Evolutionary conservation across 1,140 invertebrate genomes (phyloP).

Genomic region (Anadara kagoshimensis): DNA sequence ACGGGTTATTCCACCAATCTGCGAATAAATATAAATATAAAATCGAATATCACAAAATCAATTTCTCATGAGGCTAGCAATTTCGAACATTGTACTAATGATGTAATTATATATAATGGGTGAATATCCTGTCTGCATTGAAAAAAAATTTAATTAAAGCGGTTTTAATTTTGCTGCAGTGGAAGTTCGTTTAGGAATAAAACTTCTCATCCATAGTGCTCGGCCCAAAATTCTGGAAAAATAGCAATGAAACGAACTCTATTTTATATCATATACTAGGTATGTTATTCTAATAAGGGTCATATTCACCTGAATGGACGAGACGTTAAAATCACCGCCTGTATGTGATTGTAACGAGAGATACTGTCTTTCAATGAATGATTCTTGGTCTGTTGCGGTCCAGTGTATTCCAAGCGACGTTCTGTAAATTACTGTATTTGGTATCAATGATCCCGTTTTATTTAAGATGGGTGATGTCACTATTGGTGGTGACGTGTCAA

Average conservation of each 20-base stretch:
- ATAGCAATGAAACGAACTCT: too few species aligned
- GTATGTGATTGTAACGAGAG: constrained; percentile 46
- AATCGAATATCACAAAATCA: background rate
- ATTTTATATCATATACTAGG: too few species aligned
- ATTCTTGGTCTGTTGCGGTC: constrained; percentile 37
- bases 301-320: constrained; percentile 34
- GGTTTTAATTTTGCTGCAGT: too few species aligned
- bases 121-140: too few species aligned
- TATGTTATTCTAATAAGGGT: too few species aligned
- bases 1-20: constrained; percentile 40
- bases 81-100: too few species aligned
- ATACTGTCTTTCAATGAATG: constrained; percentile 45
- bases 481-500: constrained; percentile 40
- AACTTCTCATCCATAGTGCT: too few species aligned
- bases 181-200: too few species aligned
- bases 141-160: too few species aligned
- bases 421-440: constrained; percentile 25
- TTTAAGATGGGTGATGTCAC: constrained; percentile 21
- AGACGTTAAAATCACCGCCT: constrained; percentile 38
- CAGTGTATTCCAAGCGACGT: constrained; percentile 42
- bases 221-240: too few species aligned
- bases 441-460: constrained; percentile 4
- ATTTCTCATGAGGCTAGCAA: too few species aligned
- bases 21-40: background rate
- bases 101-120: too few species aligned